Evolutionary conservation across 1,140 invertebrate genomes (phyloP).

Genomic region (Protaetia brevitarsis): DNA sequence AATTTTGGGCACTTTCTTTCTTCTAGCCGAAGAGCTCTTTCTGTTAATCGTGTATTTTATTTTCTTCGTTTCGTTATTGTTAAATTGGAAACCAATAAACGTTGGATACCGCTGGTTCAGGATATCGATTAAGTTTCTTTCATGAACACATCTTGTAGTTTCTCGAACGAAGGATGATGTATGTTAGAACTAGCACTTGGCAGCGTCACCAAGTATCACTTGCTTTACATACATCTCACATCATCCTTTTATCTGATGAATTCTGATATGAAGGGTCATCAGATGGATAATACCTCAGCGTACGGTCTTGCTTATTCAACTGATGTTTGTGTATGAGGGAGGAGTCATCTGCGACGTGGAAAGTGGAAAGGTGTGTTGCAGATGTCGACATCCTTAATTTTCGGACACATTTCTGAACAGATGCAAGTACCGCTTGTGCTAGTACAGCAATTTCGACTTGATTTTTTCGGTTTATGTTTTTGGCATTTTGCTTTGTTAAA

Average conservation of each 20-base stretch:
- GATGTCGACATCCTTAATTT: background rate
- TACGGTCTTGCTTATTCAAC: too few species aligned
- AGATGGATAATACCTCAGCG: too few species aligned
- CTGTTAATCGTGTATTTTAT: background rate
- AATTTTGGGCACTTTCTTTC: background rate
- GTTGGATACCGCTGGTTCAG: constrained; percentile 13
- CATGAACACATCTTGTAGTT: background rate
- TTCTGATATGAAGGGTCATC: too few species aligned
- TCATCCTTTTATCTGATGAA: too few species aligned
- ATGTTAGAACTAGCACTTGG: background rate
- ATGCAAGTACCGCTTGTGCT: background rate
- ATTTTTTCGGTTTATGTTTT: background rate
- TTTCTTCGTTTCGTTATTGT: background rate
- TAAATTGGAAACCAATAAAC: constrained; percentile 1
- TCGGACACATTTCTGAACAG: constrained; percentile 9
- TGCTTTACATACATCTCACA: background rate
- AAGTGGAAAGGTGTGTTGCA: background rate
- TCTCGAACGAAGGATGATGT: background rate
- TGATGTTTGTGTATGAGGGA: too few species aligned
- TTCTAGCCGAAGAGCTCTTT: background rate
- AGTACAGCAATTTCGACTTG: constrained; percentile 1
- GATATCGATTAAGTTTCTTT: constrained; percentile 7
- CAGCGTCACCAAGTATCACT: background rate
- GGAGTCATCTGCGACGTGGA: background rate
- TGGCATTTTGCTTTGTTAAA: background rate